Evolutionary conservation across 2,888 invertebrate genomes (phyloP).

Genomic region (Microchrysa polita): DNA sequence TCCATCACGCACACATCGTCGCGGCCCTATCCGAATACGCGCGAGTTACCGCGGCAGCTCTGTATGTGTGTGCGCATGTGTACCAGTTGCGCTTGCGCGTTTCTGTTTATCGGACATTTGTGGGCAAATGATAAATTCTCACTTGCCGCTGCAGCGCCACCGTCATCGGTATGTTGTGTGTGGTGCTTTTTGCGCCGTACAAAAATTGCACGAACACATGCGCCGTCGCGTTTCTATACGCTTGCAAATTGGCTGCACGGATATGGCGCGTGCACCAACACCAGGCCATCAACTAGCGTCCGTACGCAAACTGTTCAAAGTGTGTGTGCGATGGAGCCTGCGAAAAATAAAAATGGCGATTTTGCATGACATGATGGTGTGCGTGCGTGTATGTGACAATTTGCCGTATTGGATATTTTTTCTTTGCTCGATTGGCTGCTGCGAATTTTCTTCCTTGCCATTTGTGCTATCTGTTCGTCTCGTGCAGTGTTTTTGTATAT

Average conservation of each 20-base stretch:
- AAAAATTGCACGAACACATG: conserved; percentile 12
- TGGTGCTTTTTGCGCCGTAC: conserved; percentile 22
- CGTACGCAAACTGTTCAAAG: background rate
- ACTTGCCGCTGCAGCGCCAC: background rate
- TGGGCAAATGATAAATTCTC: background rate
- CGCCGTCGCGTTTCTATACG: conserved; percentile 15
- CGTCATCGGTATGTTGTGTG: conserved; percentile 1
- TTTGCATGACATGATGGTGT: conserved; percentile 3
- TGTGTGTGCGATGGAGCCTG: background rate
- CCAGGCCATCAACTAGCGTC: background rate
- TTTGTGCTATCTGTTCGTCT: background rate
- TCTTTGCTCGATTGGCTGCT: conserved; percentile 17
- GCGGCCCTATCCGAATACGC: background rate
- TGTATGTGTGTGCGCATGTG: conserved; percentile 25
- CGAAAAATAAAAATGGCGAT: conserved; percentile 40
- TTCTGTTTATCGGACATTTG: background rate
- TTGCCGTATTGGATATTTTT: conserved; percentile 12
- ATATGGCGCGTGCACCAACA: background rate
- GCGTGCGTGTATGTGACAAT: conserved; percentile 12
- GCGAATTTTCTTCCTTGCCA: background rate
- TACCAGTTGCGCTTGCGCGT: conserved; percentile 36
- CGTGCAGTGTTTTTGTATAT: background rate
- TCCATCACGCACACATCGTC: conserved; percentile 33
- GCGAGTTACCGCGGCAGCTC: background rate
- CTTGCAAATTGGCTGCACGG: background rate